Evolutionary conservation across 2,888 invertebrate species (phyloP), one percentile per base, ranked within the genome.

Genomic region (Rhorus exstirpatorius): DNA sequence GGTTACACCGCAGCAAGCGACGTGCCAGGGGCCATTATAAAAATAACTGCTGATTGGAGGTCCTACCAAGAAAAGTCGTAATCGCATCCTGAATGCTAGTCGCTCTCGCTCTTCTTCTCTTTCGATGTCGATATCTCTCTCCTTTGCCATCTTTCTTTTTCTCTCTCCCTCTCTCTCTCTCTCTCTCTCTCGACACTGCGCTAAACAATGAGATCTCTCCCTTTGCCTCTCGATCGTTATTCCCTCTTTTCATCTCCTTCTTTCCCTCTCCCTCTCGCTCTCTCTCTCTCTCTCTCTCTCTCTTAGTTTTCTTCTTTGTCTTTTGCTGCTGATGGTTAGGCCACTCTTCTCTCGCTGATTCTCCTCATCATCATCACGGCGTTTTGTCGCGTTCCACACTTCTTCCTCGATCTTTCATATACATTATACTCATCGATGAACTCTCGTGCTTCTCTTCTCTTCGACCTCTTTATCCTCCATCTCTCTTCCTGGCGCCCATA

Each of bases 31-130:
- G 90, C 89, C 90, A 92, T 93, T 92, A 91, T 91, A 92, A 93
- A 92, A 92, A 92, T 93, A 92, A 92, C 92, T 91, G 91, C 92
- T 91, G 93, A 92, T 92, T 92, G 92, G 90, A 92, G 92, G 91
- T 90, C 90, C 90, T 93, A 92, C 92, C 91, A 88, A 92, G 93
- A 93, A 93, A 93, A 93, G 92, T 93, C 92, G 90, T 93, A 92
- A 93, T 92, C 92, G 91, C 91, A 90, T 91, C 91, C 91, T 90
- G 90, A 91, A 90, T 89, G 88, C 86, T 82, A 76, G 58, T 79
- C 14, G 63, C 63, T 53, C 81, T 61, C 84, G 41, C 53, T 58
- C 51, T 68, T 55, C 67, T 26, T 75, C 83, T 82, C 84, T 76
- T 71, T 79, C 78, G 55, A 65, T 81, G 31, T 41, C 80, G 79